These are phyloP conservation scores for Polyommatus icarus DNA, from an alignment of 2,888 invertebrate species.

Conservation along the genomic window DNA sequence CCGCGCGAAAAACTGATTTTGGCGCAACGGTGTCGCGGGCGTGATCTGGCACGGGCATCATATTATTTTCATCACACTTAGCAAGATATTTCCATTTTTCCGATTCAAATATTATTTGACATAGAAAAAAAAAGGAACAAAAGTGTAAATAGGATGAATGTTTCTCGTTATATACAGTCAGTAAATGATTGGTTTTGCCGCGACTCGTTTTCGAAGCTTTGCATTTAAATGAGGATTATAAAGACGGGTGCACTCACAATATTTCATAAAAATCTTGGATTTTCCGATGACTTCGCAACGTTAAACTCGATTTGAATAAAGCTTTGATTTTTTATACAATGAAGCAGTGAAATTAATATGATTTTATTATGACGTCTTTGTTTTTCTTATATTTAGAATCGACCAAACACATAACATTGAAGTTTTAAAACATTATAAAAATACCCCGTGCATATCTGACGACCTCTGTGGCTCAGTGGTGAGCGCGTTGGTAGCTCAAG, in stretches of 20 bases:
- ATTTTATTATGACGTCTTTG: background rate
- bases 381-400: background rate
- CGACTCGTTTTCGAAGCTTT: constrained; percentile 45
- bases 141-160: constrained; percentile 2
- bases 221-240: constrained; percentile 47
- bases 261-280: constrained; percentile 30
- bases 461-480: no score
- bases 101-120: background rate
- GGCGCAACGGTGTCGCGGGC: no score
- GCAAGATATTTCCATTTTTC: no score
- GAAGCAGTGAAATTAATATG: background rate
- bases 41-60: no score
- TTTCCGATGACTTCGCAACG: constrained; percentile 16
- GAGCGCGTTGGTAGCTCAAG: no score
- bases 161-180: constrained; percentile 12
- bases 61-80: no score
- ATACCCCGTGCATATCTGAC: no score
- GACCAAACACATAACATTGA: no score
- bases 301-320: constrained; percentile 12
- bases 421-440: no score
- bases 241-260: constrained; percentile 42
- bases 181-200: constrained; percentile 40
- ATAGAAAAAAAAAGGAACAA: background rate
- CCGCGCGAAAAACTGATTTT: no score
- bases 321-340: background rate